Conservation (phyloP, 2,113 vertebrate species). For the Ursus arctos region DNA sequence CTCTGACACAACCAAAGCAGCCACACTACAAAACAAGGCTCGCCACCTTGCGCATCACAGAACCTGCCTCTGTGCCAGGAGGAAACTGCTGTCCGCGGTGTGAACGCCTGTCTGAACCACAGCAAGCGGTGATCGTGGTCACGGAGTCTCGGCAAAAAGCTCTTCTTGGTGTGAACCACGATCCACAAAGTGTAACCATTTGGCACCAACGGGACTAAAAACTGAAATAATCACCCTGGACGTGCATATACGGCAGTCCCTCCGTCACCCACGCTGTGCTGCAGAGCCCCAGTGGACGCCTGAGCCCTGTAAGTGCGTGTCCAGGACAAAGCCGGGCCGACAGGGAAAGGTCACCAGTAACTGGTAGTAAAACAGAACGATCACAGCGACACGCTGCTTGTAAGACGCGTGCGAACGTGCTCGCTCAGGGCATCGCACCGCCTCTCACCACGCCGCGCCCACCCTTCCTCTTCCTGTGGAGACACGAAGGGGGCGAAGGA, state of each 20-base stretch:
- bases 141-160: neutral
- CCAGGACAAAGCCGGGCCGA: rapidly evolving
- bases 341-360: neutral
- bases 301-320: rapidly evolving
- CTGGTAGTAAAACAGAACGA: rapidly evolving
- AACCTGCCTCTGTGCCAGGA: no score
- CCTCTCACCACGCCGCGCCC: neutral
- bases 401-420: rapidly evolving
- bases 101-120: neutral
- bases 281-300: neutral
- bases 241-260: rapidly evolving
- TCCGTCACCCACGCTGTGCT: neutral
- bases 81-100: no score
- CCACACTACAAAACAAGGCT: rapidly evolving
- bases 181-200: rapidly evolving
- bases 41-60: rapidly evolving
- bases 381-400: rapidly evolving
- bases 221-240: neutral
- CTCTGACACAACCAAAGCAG: rapidly evolving
- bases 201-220: no score
- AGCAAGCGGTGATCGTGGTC: rapidly evolving
- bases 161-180: neutral
- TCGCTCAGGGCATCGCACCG: neutral
- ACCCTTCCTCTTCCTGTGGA: neutral
- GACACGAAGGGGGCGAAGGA: neutral